These are phyloP conservation scores for Sesamia inferens DNA, from an alignment of 2,888 invertebrate species.

Conservation along the genomic window DNA sequence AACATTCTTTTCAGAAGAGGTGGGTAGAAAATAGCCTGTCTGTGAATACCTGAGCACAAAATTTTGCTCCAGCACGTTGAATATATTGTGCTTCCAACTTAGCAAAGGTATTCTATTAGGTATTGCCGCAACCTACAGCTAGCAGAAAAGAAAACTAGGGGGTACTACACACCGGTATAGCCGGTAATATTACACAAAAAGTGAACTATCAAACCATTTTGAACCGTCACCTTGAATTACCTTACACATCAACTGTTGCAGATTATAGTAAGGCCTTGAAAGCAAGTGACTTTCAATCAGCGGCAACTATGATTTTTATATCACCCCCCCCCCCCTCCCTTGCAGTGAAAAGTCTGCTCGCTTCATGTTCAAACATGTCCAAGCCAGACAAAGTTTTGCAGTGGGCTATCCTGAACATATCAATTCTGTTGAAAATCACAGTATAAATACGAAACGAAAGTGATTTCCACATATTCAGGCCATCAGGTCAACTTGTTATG, in stretches of 20 bases:
- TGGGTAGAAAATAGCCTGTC: conserved; percentile 14
- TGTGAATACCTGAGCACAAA: neutral
- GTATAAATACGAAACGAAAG: neutral
- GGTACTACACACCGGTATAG: neutral
- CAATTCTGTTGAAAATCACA: neutral
- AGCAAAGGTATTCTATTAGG: conserved; percentile 28
- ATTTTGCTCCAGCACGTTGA: conserved; percentile 22
- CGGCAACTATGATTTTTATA: neutral
- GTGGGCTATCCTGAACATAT: neutral
- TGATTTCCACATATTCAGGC: neutral
- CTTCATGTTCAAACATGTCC: neutral
- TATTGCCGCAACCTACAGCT: neutral
- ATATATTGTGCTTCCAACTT: conserved; percentile 33
- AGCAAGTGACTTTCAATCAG: neutral
- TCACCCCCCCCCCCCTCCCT: too few species aligned
- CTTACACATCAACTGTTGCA: neutral
- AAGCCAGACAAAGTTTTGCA: neutral
- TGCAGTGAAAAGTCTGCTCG: neutral
- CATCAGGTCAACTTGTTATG: too few species aligned
- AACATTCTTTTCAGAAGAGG: conserved; percentile 15
- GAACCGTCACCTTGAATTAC: neutral
- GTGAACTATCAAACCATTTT: neutral
- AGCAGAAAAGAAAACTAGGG: conserved; percentile 10
- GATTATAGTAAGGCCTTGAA: neutral
- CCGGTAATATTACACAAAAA: neutral